phyloP scores from a whole-genome alignment of 2,797 vertebrate genomes.

The Channa striata region DNA sequence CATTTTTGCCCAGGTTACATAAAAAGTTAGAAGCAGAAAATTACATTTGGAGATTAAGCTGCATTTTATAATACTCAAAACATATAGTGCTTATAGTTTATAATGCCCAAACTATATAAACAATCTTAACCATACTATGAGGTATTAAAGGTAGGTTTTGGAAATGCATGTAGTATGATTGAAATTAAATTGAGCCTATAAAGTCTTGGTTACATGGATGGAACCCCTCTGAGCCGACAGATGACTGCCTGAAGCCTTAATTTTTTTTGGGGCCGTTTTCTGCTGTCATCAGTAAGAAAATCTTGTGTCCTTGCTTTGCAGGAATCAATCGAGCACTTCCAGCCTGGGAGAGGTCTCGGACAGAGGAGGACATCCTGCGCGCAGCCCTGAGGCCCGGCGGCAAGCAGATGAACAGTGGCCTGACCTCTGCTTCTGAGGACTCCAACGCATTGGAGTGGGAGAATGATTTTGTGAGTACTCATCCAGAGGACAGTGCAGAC shows the following conservation, averaged over 20 bases:
- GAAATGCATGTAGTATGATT: not conserved
- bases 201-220: not conserved
- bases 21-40: too few relatives aligned
- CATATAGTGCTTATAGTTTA: too few relatives aligned
- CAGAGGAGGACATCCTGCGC: constrained; percentile 95
- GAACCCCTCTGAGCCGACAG: not conserved
- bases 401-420: constrained; percentile 85
- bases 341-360: constrained; percentile 92
- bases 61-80: too few relatives aligned
- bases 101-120: too few relatives aligned
- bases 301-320: constrained; percentile 48
- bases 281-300: constrained; percentile 20
- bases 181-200: not conserved
- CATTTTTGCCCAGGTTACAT: too few relatives aligned
- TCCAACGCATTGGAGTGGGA: constrained; percentile 97
- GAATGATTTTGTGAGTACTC: constrained; percentile 94
- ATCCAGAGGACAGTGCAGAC: constrained; percentile 89
- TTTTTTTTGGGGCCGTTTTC: not conserved
- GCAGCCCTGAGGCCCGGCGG: constrained; percentile 87
- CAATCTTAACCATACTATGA: too few relatives aligned
- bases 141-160: not conserved
- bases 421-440: constrained; percentile 91
- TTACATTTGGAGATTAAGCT: too few relatives aligned
- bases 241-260: not conserved
- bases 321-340: constrained; percentile 93